These are phyloP conservation scores for Harpagoxenus sublaevis DNA, from an alignment of 2,888 invertebrate species.

Conservation along the genomic window DNA sequence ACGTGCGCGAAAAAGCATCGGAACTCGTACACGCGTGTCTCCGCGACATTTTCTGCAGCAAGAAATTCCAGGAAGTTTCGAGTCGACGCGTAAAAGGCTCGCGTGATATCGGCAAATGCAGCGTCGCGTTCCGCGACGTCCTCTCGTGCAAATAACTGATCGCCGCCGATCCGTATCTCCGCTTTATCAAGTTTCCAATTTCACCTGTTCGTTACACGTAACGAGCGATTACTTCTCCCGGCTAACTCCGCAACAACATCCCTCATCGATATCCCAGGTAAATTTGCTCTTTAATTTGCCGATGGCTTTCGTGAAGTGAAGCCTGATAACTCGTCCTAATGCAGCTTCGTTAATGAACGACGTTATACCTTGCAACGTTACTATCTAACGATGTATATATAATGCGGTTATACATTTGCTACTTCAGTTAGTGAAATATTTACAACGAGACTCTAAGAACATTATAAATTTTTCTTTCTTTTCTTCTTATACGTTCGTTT, in stretches of 20 bases:
- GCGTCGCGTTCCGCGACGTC: constrained; percentile 34
- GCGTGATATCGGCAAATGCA: constrained; percentile 67
- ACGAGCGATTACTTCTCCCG: constrained; percentile 45
- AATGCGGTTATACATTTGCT: not conserved
- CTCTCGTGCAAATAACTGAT: constrained; percentile 49
- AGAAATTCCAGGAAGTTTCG: constrained; percentile 23
- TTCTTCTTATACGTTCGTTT: not conserved
- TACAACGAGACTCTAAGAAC: not conserved
- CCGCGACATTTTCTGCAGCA: constrained; percentile 5
- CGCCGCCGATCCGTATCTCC: constrained; percentile 46
- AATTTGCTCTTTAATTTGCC: constrained; percentile 54
- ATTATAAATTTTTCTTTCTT: not conserved
- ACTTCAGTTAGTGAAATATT: not conserved
- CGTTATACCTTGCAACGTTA: constrained; percentile 6
- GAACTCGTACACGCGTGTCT: constrained; percentile 8
- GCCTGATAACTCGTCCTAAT: constrained; percentile 14
- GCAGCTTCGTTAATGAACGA: constrained; percentile 42
- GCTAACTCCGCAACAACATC: constrained; percentile 24
- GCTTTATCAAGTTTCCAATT: constrained; percentile 49
- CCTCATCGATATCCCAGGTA: constrained; percentile 40
- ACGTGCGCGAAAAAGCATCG: constrained; percentile 10
- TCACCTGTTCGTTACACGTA: constrained; percentile 48
- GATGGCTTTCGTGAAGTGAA: constrained; percentile 42
- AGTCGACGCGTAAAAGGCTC: constrained; percentile 33
- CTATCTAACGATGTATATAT: not conserved